Evolutionary conservation across 30 jellyfish, hydroid and myxozoan species (phyloP), one percentile per base, ranked within the genome.

Genomic region (Aurelia aurita complex sp. Pacific): DNA sequence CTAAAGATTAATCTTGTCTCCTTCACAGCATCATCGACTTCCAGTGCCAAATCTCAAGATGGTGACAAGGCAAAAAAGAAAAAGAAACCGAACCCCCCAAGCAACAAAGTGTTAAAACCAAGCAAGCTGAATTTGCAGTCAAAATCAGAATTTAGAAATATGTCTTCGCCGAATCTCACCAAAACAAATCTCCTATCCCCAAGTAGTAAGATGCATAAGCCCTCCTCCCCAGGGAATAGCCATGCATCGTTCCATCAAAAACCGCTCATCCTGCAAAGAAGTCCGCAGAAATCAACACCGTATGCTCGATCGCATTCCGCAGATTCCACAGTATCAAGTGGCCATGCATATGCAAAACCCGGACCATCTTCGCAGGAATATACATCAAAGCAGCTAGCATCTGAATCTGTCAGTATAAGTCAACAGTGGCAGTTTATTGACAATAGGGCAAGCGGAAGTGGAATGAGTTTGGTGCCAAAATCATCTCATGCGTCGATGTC

Each of bases 231-330:
- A 13, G 76, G 65, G 38, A 67, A 67, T 51, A 16, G 73, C 52
- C 81, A 34, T 18, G 77, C 92, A 29, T 57, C 68, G 7, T 83
- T 55, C 46, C 97, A 83, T 59, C 81, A 73, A 60, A 92, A 92
- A 73, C 98, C 98, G 1, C 73, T 92, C 51, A 92, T 92, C 16
- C 77, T 92, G 87, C 98, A 92, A 64, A 63, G 97, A 33, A 95
- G 96, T 62, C 96, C 99, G 0, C 83, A 72, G 23, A 83, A 83
- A 46, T 34, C 77, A 29, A 5, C 82, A 8, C 38, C 80, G 53
- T 15, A 9, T 14, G 16, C 79, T 1, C 18, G 88, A n/a, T 66
- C 80, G 18, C 88, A 61, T 1, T 34, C 88, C 1, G 54, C 80
- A 1, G 88, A 79, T 52, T 15, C 76, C 34, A 16, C 74, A 14